Evolutionary conservation across 2,797 vertebrate genomes (phyloP).

Genomic region (Acanthiza pusilla): DNA sequence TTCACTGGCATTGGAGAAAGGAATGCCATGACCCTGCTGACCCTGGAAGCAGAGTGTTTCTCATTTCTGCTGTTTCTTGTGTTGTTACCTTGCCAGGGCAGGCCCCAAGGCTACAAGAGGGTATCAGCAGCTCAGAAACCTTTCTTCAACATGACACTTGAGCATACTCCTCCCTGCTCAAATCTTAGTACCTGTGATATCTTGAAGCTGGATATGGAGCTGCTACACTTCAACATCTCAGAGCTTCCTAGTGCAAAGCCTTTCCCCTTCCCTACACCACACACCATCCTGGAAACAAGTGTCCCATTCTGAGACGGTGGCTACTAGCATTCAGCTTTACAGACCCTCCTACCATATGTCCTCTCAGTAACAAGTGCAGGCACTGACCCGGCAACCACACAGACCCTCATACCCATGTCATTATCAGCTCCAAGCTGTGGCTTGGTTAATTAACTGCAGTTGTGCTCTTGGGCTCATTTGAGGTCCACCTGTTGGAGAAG

Average conservation of each 20-base stretch:
- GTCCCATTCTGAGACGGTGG: neutral
- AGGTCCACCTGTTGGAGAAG: neutral
- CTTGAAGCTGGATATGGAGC: neutral
- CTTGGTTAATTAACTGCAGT: neutral
- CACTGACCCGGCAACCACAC: neutral
- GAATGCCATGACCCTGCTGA: neutral
- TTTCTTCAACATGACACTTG: neutral
- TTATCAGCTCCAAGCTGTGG: neutral
- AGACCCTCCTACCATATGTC: neutral
- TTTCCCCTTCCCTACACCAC: neutral
- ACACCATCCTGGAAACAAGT: neutral
- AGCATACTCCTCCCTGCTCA: neutral
- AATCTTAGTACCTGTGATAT: accelerated
- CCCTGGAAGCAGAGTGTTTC: neutral
- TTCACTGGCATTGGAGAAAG: neutral
- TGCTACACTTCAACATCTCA: neutral
- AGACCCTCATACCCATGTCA: neutral
- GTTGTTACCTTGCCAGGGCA: neutral
- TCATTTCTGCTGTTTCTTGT: neutral
- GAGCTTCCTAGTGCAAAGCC: neutral
- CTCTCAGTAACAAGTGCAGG: neutral
- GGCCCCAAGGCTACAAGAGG: neutral
- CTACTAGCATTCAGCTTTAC: neutral
- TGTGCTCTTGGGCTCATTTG: neutral
- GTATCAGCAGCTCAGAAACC: neutral